Conservation (phyloP, 2,888 invertebrate genomes). For the Arrhopalites spinosus region DNA sequence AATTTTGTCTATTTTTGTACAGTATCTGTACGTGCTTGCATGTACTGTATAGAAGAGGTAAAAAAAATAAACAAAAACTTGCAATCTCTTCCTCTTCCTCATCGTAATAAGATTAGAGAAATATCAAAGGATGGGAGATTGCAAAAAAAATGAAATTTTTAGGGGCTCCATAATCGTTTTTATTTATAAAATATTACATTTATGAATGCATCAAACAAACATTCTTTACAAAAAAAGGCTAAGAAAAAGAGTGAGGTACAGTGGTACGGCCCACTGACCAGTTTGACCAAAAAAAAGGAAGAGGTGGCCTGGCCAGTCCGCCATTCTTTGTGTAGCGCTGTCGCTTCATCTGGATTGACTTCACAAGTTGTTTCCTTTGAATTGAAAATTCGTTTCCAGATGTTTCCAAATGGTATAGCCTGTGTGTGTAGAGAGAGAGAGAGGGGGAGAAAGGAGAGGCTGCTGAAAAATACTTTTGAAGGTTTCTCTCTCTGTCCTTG, state of each 20-base stretch:
- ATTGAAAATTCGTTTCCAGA: constrained; percentile 15
- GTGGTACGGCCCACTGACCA: not conserved
- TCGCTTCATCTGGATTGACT: constrained; percentile 3
- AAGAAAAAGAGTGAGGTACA: not conserved
- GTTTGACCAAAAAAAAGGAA: not conserved
- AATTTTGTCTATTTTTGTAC: too few relatives aligned
- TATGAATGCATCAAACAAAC: not conserved
- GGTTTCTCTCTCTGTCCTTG: not conserved
- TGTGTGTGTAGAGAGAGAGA: too few relatives aligned
- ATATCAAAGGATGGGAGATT: too few relatives aligned
- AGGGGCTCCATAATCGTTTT: not conserved
- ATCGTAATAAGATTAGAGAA: too few relatives aligned
- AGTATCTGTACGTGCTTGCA: not conserved
- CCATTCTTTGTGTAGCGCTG: not conserved
- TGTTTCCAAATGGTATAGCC: too few relatives aligned
- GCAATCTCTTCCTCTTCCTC: too few relatives aligned
- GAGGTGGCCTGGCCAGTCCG: not conserved
- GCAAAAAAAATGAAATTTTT: not conserved
- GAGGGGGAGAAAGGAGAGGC: not conserved
- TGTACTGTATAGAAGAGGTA: not conserved
- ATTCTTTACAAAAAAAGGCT: not conserved
- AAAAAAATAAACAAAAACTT: not conserved
- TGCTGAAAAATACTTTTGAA: constrained; percentile 13
- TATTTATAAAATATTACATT: not conserved
- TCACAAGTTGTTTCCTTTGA: constrained; percentile 14